Evolutionary conservation across 2,888 invertebrate genomes (phyloP).

Genomic region (Cosmia trapezina): DNA sequence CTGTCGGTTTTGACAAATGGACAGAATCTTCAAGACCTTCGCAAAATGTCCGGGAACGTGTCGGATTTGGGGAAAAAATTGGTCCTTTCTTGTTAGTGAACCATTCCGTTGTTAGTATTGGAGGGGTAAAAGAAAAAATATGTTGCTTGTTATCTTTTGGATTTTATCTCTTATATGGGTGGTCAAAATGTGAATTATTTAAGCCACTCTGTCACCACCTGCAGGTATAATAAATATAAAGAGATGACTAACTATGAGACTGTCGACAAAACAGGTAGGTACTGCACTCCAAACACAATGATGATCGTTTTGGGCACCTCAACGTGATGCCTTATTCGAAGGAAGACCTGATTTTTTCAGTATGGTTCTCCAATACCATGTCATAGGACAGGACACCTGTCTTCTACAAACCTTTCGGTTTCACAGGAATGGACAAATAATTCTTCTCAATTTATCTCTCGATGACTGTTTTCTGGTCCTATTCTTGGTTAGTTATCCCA

Average conservation of each 20-base stretch:
- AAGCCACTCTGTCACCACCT: not conserved
- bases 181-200: not conserved
- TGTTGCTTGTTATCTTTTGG: constrained; percentile 30
- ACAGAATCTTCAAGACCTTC: constrained; percentile 63
- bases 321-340: not conserved
- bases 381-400: not conserved
- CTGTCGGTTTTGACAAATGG: constrained; percentile 75
- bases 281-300: not conserved
- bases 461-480: not conserved
- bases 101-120: constrained; percentile 54
- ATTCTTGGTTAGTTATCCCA: not conserved
- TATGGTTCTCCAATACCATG: not conserved
- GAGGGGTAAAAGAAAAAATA: constrained; percentile 37
- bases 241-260: not conserved
- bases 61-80: constrained; percentile 65
- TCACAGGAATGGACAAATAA: not conserved
- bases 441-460: not conserved
- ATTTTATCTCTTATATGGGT: constrained; percentile 32
- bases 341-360: not conserved
- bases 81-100: constrained; percentile 61
- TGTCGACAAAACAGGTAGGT: not conserved
- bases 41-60: constrained; percentile 48
- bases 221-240: not conserved
- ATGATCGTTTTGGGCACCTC: not conserved
- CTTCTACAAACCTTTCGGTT: not conserved